Base-by-base conservation (phyloP, 2,888 invertebrate genomes). In the Lasioglossum lativentre region DNA sequence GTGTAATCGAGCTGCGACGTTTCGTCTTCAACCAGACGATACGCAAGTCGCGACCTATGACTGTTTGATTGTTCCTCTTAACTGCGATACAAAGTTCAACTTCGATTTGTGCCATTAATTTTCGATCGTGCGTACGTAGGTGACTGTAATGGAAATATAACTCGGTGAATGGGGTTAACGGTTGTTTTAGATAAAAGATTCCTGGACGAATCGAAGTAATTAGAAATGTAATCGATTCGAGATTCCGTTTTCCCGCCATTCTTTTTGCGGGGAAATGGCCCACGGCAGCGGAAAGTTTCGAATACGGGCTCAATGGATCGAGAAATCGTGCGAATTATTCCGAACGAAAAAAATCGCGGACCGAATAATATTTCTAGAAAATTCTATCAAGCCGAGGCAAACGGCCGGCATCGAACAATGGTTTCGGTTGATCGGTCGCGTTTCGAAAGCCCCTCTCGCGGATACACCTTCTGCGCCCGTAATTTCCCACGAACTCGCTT, bases 401-500 rank as follows among this genome's bases (percentile, higher is more conserved):
- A 68, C 38, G 74, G 14, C 27, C 42, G 30, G 42, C 12, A n/a
- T 34, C 40, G 73, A 83, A 71, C 71, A 80, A 72, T 75, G 52
- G 75, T 75, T 73, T 72, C 80, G 81, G 52, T 73, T 63, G 80
- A 83, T 73, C 76, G 45, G 68, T 30, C 56, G 66, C 56, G 66
- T 56, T 52, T 71, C 23, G 80, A 83, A 56, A 72, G 27, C 47
- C 63, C 38, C 56, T 47, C 27, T 47, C 34, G 27, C 66, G 30
- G 8, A 56, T 73, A 40, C 71, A 78, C 75, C 66, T 70, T 14
- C 40, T 8, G 34, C 63, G 71, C 78, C 75, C 75, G 82, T 78
- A 82, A 83, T 85, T 82, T 82, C 85, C 85, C 66, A 75, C 4
- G 78, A 72, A 78, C 78, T 83, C 82, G 72, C 42, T 73, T 66